Percentiles rank a stretch among this genome's conserved stretches.
These are phyloP conservation scores for Rousettus madagascariensis DNA, from an alignment of 2,797 vertebrate species.

Conservation along the genomic window DNA sequence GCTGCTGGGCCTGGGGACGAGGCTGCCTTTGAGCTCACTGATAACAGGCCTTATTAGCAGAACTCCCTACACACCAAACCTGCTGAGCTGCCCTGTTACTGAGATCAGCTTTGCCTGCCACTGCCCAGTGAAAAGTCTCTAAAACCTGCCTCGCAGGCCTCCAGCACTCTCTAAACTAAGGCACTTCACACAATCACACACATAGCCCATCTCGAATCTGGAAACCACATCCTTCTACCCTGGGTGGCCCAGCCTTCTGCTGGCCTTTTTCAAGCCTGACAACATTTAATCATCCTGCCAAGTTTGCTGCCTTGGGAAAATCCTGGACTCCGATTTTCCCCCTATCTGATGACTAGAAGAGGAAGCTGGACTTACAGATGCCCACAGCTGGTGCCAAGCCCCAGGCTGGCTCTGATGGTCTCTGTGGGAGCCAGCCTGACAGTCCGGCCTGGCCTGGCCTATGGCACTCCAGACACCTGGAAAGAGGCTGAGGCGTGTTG, in stretches of 20 bases:
- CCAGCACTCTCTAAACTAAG: not conserved
- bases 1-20: not conserved
- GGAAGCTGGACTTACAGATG: slow-evolving; percentile 66
- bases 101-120: not conserved
- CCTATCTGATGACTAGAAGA: not conserved
- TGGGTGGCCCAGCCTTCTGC: slow-evolving; percentile 3
- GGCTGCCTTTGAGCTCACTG: not conserved
- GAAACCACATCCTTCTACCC: slow-evolving; percentile 4
- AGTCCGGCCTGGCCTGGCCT: not conserved
- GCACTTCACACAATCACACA: not conserved
- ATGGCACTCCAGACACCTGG: not conserved
- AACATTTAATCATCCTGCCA: slow-evolving; percentile 38
- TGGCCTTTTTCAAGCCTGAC: not conserved
- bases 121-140: not conserved
- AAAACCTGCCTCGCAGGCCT: not conserved
- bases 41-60: not conserved
- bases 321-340: not conserved
- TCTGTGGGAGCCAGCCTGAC: not conserved
- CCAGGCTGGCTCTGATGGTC: not conserved
- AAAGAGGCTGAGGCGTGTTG: not conserved
- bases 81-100: not conserved
- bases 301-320: slow-evolving; percentile 43
- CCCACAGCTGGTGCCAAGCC: slow-evolving; percentile 51
- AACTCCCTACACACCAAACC: not conserved
- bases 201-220: not conserved